Evolutionary conservation across 2,113 vertebrate genomes (phyloP).

Genomic region (Thinocorus orbignyianus): DNA sequence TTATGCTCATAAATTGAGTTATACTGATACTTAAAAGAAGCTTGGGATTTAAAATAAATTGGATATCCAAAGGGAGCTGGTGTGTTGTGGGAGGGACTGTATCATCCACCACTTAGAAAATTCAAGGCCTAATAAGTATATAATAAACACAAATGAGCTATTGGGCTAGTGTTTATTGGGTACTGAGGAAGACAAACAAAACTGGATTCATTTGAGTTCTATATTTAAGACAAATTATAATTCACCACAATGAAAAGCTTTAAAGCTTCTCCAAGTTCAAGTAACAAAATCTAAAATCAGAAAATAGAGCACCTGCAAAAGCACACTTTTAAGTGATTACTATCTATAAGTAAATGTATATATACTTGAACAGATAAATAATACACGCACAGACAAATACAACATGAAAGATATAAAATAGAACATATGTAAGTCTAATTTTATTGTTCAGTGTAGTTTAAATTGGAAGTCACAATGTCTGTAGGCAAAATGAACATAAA

Average conservation of each 20-base stretch:
- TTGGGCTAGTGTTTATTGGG: background rate
- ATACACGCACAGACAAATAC: background rate
- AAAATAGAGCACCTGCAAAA: background rate
- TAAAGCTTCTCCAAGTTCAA: background rate
- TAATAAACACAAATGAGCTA: background rate
- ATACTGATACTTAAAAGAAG: background rate
- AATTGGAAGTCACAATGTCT: background rate
- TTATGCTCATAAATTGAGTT: background rate
- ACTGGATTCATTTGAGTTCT: background rate
- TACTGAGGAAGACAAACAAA: background rate
- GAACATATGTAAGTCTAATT: background rate
- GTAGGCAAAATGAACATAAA: background rate
- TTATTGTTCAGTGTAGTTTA: background rate
- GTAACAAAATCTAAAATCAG: background rate
- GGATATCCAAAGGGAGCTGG: background rate
- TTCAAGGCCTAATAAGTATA: background rate
- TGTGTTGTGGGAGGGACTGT: background rate
- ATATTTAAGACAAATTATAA: background rate
- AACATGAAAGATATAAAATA: background rate
- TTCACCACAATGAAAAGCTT: background rate
- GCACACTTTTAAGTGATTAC: background rate
- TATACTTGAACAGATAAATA: background rate
- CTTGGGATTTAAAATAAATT: background rate
- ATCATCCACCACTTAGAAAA: background rate
- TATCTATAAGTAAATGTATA: background rate